phyloP scores from a whole-genome alignment of 2,888 invertebrate species.

The Bhutanitis thaidina region DNA sequence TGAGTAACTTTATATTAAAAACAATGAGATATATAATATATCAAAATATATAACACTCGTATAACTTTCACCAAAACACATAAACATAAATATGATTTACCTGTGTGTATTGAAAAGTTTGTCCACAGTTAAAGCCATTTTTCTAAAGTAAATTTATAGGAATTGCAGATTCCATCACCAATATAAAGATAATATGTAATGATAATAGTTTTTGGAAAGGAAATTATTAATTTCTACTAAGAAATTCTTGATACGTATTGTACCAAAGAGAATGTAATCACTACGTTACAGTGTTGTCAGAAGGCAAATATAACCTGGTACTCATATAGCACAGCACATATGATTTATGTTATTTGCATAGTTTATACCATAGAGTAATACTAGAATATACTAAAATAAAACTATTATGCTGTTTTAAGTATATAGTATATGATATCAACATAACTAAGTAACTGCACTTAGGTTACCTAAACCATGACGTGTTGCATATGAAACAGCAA shows the following conservation, averaged over 20 bases:
- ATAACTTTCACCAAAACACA: constrained; percentile 60
- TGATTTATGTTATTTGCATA: too few relatives aligned
- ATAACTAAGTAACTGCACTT: too few relatives aligned
- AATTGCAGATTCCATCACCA: constrained; percentile 1
- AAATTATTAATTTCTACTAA: constrained; percentile 6
- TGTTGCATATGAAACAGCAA: too few relatives aligned
- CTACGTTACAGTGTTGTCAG: too few relatives aligned
- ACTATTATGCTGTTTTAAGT: too few relatives aligned
- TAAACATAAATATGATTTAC: constrained; percentile 38
- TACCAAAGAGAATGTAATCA: neutral
- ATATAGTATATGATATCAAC: too few relatives aligned
- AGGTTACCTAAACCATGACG: too few relatives aligned
- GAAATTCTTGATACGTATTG: constrained; percentile 13
- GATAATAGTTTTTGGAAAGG: constrained; percentile 9
- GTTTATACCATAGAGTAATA: too few relatives aligned
- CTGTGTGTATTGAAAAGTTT: constrained; percentile 70
- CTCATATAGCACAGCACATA: too few relatives aligned
- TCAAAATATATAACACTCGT: neutral
- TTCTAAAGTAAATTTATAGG: constrained; percentile 6
- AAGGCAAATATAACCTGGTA: too few relatives aligned
- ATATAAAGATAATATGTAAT: neutral
- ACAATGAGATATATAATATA: neutral
- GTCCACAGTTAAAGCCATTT: constrained; percentile 67
- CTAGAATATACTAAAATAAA: too few relatives aligned
- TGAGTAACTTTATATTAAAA: constrained; percentile 5